These are phyloP conservation scores for Sebastes melanostomus DNA, from an alignment of 2,797 vertebrate genomes.

Conservation along the genomic window DNA sequence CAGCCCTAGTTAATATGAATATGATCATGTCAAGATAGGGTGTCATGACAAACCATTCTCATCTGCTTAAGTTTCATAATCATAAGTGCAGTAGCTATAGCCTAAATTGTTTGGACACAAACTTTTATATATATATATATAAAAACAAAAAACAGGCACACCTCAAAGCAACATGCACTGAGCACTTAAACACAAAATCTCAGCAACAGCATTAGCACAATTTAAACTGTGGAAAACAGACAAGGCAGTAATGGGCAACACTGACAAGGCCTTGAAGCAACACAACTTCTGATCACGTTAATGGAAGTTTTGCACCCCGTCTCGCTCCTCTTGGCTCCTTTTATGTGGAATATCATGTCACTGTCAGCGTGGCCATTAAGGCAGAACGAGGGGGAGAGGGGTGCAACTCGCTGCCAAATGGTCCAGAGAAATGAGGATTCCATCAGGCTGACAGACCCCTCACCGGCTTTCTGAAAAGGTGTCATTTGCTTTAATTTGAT, in stretches of 20 bases:
- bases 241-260: conserved; percentile 43
- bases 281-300: conserved; percentile 72
- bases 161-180: neutral
- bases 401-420: conserved; percentile 74
- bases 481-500: conserved; percentile 84
- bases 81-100: neutral
- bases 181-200: conserved; percentile 12
- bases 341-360: conserved; percentile 78
- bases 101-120: neutral
- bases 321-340: conserved; percentile 62
- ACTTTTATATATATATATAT: neutral
- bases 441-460: conserved; percentile 80
- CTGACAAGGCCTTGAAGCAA: conserved; percentile 64
- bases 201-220: conserved; percentile 38
- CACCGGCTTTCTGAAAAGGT: conserved; percentile 78
- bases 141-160: neutral
- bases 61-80: neutral
- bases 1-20: neutral
- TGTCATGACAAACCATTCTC: neutral
- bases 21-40: neutral
- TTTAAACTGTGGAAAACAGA: conserved; percentile 41
- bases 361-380: conserved; percentile 73
- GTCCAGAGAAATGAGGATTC: conserved; percentile 80
- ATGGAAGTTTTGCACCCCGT: conserved; percentile 67
- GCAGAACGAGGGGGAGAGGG: conserved; percentile 68